Percentiles rank a stretch among this genome's conserved stretches.
Evolutionary conservation across 2,888 invertebrate species (phyloP).

Genomic region (Ptychoptera contaminata): DNA sequence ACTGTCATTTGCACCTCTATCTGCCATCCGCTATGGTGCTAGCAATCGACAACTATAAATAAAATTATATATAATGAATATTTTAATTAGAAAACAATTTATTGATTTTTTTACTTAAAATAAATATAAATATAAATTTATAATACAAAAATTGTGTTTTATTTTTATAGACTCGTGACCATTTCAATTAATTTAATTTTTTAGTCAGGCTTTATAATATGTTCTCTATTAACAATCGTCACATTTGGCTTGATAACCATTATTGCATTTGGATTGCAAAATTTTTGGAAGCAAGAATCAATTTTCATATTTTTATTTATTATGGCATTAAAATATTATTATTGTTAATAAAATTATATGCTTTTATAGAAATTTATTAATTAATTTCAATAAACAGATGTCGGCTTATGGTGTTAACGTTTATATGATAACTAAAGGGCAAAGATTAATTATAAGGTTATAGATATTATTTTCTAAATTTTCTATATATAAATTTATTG

Average conservation of each 20-base stretch:
- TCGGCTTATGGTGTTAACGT: conserved; percentile 24
- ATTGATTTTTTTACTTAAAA: too few species aligned
- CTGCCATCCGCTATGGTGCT: too few species aligned
- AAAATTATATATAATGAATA: too few species aligned
- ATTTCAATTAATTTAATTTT: neutral
- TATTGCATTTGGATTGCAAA: conserved; percentile 39
- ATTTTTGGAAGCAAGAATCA: conserved; percentile 42
- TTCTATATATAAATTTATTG: neutral
- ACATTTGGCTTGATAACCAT: conserved; percentile 40
- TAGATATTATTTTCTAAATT: conserved; percentile 7
- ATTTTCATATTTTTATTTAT: conserved; percentile 37
- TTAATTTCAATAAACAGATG: conserved; percentile 1
- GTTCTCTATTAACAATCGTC: conserved; percentile 39
- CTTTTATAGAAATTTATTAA: neutral
- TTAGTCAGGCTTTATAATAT: conserved; percentile 40
- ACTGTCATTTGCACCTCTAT: too few species aligned
- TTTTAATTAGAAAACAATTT: too few species aligned
- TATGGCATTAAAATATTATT: conserved; percentile 25
- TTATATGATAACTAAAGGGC: conserved; percentile 24
- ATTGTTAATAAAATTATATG: neutral
- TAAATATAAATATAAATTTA: too few species aligned
- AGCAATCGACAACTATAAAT: too few species aligned
- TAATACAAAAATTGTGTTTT: too few species aligned
- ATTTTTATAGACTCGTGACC: too few species aligned
- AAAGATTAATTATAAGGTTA: conserved; percentile 27